Evolutionary conservation across 2,888 invertebrate genomes (phyloP), one percentile per base, ranked within the genome.

Genomic region (Drosophila parthenogenetica): DNA sequence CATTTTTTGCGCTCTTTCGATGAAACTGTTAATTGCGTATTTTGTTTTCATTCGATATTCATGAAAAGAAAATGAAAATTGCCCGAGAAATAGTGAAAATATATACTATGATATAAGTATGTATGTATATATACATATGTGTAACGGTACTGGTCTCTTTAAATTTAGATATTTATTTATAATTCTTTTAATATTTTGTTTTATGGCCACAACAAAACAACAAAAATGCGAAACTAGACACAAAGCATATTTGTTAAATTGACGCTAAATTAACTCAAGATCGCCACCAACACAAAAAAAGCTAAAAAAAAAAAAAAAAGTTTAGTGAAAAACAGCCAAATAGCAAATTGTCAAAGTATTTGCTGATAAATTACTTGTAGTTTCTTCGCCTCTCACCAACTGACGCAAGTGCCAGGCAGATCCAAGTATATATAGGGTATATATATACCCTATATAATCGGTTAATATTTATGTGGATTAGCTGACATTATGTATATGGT

Each of bases 161-260:
- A 79, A 69, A 76, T 69, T 65, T 76, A 76, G 69, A 69, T 58
- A 54, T 65, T 80, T 76, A 70, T 79, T 82, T 82, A 46, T 73
- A 69, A 51, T 42, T 60, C 46, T 46, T 53, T 57, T 45, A 35
- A 37, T 50, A 25, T 59, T 11, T 53, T 37, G 58, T 29, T 61
- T 60, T 54, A 46, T 37, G 45, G 19, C 19, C 57, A 37, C 7
- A 54, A 58, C 64, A 64, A 69, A 61, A 22, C 22, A 69, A 46
- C 35, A 67, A 54, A 25, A 63, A 59, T 50, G 46, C 59, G 59
- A 63, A 70, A 49, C 40, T 69, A 63, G n/a, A 45, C 49, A 59
- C 71, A 73, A 63, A 65, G 67, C 68, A 76, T 76, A 79, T 81
- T 81, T 84, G 69, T 69, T 63, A 84, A 84, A 87, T 84, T 81